Percentiles rank a stretch among this genome's conserved stretches.
Evolutionary conservation across 1,140 invertebrate species (phyloP).

Genomic region (Drosophila busckii): DNA sequence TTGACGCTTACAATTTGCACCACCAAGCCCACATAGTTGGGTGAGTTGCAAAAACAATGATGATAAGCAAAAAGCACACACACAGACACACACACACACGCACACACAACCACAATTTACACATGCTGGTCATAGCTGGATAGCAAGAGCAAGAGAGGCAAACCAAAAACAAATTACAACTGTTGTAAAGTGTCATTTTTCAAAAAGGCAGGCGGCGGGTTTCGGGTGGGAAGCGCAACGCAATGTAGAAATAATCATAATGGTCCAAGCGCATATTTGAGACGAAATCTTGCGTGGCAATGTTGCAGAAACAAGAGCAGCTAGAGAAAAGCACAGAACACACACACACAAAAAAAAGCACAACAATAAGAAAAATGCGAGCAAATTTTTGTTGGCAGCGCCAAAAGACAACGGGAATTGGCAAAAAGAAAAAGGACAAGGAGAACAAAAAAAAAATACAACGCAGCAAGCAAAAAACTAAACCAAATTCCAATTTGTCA

Average conservation of each 20-base stretch:
- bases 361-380: constrained; percentile 66
- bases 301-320: constrained; percentile 63
- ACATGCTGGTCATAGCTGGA: too few species aligned
- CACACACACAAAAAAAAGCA: constrained; percentile 23
- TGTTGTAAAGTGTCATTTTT: constrained; percentile 78
- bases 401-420: constrained; percentile 45
- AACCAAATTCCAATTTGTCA: constrained; percentile 78
- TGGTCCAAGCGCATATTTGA: constrained; percentile 66
- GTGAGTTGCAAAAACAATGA: constrained; percentile 1
- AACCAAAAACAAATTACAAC: constrained; percentile 66
- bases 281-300: constrained; percentile 68
- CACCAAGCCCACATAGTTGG: constrained; percentile 31
- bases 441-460: constrained; percentile 28
- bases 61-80: not conserved
- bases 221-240: constrained; percentile 13
- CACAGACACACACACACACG: not conserved
- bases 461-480: constrained; percentile 52
- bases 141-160: not conserved
- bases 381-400: constrained; percentile 59
- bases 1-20: constrained; percentile 48
- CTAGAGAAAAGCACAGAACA: constrained; percentile 24
- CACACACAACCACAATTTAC: too few species aligned
- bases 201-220: constrained; percentile 26
- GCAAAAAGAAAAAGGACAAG: constrained; percentile 18
- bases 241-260: constrained; percentile 74